Conservation (phyloP, 2,113 vertebrate species). For the Eidolon helvum region DNA sequence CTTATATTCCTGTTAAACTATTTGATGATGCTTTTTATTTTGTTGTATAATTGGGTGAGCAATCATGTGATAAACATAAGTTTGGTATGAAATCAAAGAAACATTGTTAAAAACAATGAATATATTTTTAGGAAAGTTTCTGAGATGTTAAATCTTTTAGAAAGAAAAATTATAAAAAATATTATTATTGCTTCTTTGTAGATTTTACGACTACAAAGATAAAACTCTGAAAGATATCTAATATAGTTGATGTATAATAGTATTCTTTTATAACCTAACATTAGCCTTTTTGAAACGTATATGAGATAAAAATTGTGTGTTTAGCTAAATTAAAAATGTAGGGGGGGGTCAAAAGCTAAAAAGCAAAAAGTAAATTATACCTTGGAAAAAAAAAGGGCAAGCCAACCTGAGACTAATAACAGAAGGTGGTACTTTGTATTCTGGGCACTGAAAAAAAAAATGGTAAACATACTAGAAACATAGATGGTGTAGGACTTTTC, state of each 20-base stretch:
- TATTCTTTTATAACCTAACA: slow-evolving; percentile 32
- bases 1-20: slow-evolving; percentile 83
- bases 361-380: not conserved
- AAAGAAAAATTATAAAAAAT: slow-evolving; percentile 19
- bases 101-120: slow-evolving; percentile 74
- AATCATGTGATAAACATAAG: slow-evolving; percentile 83
- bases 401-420: not conserved
- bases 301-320: not conserved
- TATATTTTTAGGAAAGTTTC: slow-evolving; percentile 73
- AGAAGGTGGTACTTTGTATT: not conserved
- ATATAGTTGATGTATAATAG: not conserved
- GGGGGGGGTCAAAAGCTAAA: not conserved
- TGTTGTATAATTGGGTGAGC: slow-evolving; percentile 83
- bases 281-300: not conserved
- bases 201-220: not conserved
- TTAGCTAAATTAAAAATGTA: not conserved
- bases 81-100: slow-evolving; percentile 80
- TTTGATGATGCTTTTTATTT: slow-evolving; percentile 86
- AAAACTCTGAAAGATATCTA: slow-evolving; percentile 34
- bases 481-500: not conserved
- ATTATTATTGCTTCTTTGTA: slow-evolving; percentile 44
- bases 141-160: slow-evolving; percentile 58
- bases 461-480: not conserved
- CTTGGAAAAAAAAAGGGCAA: not conserved
- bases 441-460: not conserved